A percentile compares a stretch with the other conserved stretches of the same genome.
Evolutionary conservation across 2,113 vertebrate genomes (phyloP).

Genomic region (Calcarius ornatus): DNA sequence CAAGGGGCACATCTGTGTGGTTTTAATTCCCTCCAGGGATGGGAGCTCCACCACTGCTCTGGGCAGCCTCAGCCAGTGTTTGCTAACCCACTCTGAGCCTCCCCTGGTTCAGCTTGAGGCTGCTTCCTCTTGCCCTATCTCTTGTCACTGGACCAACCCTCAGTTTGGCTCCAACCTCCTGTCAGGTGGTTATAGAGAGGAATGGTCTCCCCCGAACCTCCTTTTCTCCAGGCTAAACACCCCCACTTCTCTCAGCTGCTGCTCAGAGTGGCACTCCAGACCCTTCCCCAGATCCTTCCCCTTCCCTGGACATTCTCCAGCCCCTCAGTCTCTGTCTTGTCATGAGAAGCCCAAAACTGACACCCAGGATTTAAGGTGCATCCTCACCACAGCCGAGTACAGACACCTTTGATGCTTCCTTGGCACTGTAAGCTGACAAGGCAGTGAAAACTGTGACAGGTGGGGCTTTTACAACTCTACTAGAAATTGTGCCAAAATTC

Average conservation of each 20-base stretch:
- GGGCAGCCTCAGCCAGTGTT: fast-evolving
- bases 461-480: slow-evolving; percentile 25
- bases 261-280: neutral
- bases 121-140: neutral
- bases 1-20: neutral
- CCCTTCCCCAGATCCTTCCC: neutral
- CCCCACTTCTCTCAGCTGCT: neutral
- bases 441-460: slow-evolving; percentile 9
- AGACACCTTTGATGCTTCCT: neutral
- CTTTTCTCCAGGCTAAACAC: neutral
- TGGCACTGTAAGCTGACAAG: neutral
- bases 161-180: neutral
- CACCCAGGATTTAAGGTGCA: neutral
- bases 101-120: too few relatives aligned
- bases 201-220: neutral
- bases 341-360: neutral
- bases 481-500: slow-evolving; percentile 31
- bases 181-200: neutral
- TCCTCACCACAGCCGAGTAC: neutral
- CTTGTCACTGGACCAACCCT: neutral
- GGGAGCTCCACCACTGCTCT: neutral
- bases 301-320: neutral
- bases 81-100: neutral
- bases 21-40: neutral
- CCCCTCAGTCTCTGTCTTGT: neutral